Percentiles rank a stretch among this genome's conserved stretches.
phyloP scores from a whole-genome alignment of 2,113 vertebrate species.

The Carassius gibelio region DNA sequence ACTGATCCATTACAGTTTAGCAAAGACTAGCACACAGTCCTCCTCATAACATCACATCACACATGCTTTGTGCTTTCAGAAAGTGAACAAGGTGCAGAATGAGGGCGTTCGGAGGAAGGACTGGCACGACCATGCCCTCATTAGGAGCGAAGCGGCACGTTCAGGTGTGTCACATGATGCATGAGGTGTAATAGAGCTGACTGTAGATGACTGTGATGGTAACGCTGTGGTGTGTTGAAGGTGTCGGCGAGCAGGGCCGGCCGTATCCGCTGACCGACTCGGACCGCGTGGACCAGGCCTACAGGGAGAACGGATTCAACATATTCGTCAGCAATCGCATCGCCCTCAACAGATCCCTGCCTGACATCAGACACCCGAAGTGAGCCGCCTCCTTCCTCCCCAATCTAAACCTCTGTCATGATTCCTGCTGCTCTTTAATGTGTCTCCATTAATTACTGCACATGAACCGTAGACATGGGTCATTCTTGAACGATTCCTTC shows the following conservation, averaged over 20 bases:
- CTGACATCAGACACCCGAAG: constrained; percentile 95
- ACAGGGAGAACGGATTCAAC: constrained; percentile 98
- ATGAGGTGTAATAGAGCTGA: too few relatives aligned
- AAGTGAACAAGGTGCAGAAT: constrained; percentile 69
- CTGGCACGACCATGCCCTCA: constrained; percentile 89
- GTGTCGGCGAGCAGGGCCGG: constrained; percentile 94
- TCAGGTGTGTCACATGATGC: constrained; percentile 73
- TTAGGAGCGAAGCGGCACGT: constrained; percentile 82
- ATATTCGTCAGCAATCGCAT: constrained; percentile 97
- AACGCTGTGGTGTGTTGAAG: constrained; percentile 65
- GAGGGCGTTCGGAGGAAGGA: constrained; percentile 80
- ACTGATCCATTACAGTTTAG: neutral
- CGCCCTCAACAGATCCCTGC: constrained; percentile 92
- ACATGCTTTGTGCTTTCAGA: constrained; percentile 69
- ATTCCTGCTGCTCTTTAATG: too few relatives aligned
- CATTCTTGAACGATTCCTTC: too few relatives aligned
- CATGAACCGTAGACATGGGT: too few relatives aligned
- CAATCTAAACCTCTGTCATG: neutral
- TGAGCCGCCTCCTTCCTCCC: constrained; percentile 68
- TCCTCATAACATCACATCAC: neutral
- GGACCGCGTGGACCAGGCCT: constrained; percentile 90
- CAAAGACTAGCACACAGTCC: neutral
- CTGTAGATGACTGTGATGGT: too few relatives aligned
- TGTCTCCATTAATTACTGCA: too few relatives aligned
- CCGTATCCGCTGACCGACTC: constrained; percentile 87